phyloP scores from a whole-genome alignment of 2,113 vertebrate genomes.

The Meles meles region DNA sequence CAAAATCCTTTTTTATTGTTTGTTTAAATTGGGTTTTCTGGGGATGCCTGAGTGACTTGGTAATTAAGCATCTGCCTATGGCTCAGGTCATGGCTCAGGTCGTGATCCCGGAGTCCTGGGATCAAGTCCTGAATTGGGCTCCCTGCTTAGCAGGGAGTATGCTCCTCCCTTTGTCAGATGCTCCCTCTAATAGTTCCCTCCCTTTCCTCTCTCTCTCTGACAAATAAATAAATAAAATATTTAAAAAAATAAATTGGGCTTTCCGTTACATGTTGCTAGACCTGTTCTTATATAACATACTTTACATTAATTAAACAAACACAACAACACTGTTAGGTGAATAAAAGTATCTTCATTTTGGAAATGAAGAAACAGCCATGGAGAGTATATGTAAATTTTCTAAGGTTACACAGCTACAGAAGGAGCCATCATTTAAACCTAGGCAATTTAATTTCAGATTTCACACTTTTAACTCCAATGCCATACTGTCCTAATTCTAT shows the following conservation, averaged over 20 bases:
- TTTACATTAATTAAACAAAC: background rate
- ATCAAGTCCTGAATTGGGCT: no score
- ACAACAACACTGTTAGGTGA: background rate
- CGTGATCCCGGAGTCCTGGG: no score
- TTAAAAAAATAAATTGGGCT: background rate
- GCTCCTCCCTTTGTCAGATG: no score
- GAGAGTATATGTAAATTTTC: background rate
- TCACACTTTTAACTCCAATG: background rate
- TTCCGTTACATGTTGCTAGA: background rate
- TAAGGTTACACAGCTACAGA: background rate
- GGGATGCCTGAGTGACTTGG: no score
- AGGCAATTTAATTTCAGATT: background rate
- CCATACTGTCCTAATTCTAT: background rate
- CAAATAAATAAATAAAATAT: no score
- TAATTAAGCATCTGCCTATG: no score
- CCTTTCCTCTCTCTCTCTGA: no score
- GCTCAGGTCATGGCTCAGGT: no score
- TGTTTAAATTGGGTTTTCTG: background rate
- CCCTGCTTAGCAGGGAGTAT: no score
- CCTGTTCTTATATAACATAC: background rate
- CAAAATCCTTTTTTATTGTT: background rate
- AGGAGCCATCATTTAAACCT: background rate
- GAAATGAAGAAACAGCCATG: background rate
- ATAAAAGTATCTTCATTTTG: background rate
- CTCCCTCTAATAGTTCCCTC: no score